phyloP scores from a whole-genome alignment of 2,797 vertebrate species.

The Anniella stebbinsi region DNA sequence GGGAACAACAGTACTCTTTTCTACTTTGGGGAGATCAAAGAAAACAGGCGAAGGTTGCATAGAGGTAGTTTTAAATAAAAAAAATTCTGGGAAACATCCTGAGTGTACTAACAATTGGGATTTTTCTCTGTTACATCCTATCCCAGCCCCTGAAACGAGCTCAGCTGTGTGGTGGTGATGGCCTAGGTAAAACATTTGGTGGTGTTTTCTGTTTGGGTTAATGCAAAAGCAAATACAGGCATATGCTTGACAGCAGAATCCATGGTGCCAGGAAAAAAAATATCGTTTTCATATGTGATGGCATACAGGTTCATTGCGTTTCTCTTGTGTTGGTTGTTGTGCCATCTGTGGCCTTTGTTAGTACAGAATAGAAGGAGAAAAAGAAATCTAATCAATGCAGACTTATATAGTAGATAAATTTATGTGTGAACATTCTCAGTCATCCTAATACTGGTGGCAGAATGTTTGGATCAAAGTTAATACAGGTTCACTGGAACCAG shows the following conservation, averaged over 20 bases:
- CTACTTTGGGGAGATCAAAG: background rate
- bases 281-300: background rate
- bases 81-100: background rate
- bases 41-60: background rate
- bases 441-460: background rate
- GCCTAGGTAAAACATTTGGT: background rate
- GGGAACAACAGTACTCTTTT: conserved; percentile 1
- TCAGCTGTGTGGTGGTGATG: background rate
- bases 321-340: background rate
- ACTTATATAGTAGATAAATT: background rate
- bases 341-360: background rate
- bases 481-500: background rate
- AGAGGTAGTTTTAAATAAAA: background rate
- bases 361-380: background rate
- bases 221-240: background rate
- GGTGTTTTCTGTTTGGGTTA: background rate
- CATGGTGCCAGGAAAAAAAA: background rate
- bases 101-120: background rate
- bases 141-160: background rate
- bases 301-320: background rate
- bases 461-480: background rate
- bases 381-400: too few relatives aligned
- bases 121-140: background rate
- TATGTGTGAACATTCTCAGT: background rate
- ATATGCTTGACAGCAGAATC: background rate